Evolutionary conservation across 92 coral and sea anemone species (phyloP), one percentile per base, ranked within the genome.

Genomic region (Virgularia gustaviana): DNA sequence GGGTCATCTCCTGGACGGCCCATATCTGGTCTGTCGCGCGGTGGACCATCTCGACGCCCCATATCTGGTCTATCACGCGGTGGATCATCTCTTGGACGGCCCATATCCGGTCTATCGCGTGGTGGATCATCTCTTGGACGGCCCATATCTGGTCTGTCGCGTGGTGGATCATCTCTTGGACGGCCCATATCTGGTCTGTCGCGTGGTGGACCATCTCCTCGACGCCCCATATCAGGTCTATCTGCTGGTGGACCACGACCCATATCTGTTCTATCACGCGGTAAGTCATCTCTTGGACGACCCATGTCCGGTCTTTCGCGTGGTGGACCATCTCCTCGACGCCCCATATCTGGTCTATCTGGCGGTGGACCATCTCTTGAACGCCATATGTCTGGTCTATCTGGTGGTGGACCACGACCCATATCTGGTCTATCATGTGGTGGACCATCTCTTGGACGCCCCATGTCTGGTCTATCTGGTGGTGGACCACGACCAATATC

Each of bases 401-500:
- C 61, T 5, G 4, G 38, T 5, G 45, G 30, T 5, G 47, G 75
- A 18, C 53, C 35, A n/a, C 75, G 59, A 20, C 75, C 73, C 52
- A 51, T 49, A 27, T 60, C 66, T 33, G 22, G 63, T 32, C 52
- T 37, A 25, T 64, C 53, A 19, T 36, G 71, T n/a, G 19, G 19
- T 19, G 53, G 35, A 37, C 53, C 53, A 3, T 36, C 44, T 19
- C 49, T 54, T 11, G 71, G 33, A 19, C 44, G 71, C 19, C n/a
- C 71, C 34, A 43, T 66, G 6, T 66, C 73, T 43, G 73, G 29
- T 47, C 73, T 66, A 52, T 66, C 73, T 9, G 6, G 34, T 16
- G 57, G 39, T 12, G 58, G 37, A 5, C 60, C 19, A 23, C 51
- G 52, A 63, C 49, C 49, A 31, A 41, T 8, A 64, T 64, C 71